Conservation (phyloP, 2,797 vertebrate genomes). For the Luscinia megarhynchos region DNA sequence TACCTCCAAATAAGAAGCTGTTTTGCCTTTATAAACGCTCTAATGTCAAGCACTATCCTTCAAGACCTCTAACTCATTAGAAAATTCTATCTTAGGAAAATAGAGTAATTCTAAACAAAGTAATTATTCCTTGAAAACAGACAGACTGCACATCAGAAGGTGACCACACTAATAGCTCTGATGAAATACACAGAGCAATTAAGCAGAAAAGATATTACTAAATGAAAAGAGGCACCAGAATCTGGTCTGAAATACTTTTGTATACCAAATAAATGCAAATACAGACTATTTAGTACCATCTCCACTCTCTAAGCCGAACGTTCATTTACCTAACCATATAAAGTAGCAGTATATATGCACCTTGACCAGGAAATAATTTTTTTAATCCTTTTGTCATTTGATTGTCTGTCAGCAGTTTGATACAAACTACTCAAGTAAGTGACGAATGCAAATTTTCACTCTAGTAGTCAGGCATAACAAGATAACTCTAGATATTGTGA, state of each 20-base stretch:
- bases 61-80: not conserved
- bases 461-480: not conserved
- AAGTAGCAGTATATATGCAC: not conserved
- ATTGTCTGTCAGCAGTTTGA: not conserved
- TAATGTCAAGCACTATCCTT: not conserved
- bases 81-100: slow-evolving; percentile 5
- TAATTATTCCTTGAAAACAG: slow-evolving; percentile 4
- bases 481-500: not conserved
- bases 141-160: not conserved
- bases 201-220: not conserved
- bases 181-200: not conserved
- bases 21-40: not conserved
- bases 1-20: not conserved
- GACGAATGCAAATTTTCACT: not conserved
- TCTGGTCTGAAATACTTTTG: not conserved
- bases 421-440: not conserved
- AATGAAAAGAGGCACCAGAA: not conserved
- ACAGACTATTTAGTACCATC: not conserved
- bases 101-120: not conserved
- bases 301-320: not conserved
- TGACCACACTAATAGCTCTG: not conserved
- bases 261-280: not conserved
- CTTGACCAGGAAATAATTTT: not conserved
- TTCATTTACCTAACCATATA: not conserved
- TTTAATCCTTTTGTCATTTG: not conserved